phyloP scores from a whole-genome alignment of 1,140 invertebrate genomes.

The Spodoptera frugiperda region DNA sequence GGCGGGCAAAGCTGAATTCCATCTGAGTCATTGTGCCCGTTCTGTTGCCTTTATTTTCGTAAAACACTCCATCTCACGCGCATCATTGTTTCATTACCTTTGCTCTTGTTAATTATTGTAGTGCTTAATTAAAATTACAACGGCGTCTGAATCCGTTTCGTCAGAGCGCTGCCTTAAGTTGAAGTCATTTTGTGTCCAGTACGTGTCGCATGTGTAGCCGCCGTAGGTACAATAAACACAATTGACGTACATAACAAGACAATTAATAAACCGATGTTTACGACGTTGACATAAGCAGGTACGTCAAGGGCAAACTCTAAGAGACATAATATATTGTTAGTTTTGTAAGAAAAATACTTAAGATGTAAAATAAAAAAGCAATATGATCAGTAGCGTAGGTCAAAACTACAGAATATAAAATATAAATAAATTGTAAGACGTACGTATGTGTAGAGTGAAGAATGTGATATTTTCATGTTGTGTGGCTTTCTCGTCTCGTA shows the following conservation, averaged over 20 bases:
- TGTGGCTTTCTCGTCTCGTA: slow-evolving; percentile 59
- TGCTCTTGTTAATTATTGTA: slow-evolving; percentile 48
- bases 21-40: slow-evolving; percentile 85
- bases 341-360: slow-evolving; percentile 11
- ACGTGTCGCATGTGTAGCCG: slow-evolving; percentile 11
- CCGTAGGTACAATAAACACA: slow-evolving; percentile 32
- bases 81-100: slow-evolving; percentile 80
- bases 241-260: slow-evolving; percentile 45
- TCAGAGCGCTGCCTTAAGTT: slow-evolving; percentile 38
- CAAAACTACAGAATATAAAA: slow-evolving; percentile 34
- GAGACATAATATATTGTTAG: slow-evolving; percentile 7
- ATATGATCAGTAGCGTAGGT: slow-evolving; percentile 19
- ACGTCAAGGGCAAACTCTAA: slow-evolving; percentile 42
- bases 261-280: slow-evolving; percentile 45
- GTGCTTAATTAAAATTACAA: slow-evolving; percentile 58
- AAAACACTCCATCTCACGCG: slow-evolving; percentile 80
- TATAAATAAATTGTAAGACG: slow-evolving; percentile 40
- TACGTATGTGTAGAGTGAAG: slow-evolving; percentile 50
- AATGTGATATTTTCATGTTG: slow-evolving; percentile 57
- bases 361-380: slow-evolving; percentile 2
- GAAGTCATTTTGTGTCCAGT: slow-evolving; percentile 14
- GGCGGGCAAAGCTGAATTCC: slow-evolving; percentile 83
- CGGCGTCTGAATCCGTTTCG: slow-evolving; percentile 35
- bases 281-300: slow-evolving; percentile 46
- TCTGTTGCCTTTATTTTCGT: slow-evolving; percentile 85